Base-by-base conservation (phyloP, 2,113 vertebrate genomes). In the Melanotaenia duboulayi region DNA sequence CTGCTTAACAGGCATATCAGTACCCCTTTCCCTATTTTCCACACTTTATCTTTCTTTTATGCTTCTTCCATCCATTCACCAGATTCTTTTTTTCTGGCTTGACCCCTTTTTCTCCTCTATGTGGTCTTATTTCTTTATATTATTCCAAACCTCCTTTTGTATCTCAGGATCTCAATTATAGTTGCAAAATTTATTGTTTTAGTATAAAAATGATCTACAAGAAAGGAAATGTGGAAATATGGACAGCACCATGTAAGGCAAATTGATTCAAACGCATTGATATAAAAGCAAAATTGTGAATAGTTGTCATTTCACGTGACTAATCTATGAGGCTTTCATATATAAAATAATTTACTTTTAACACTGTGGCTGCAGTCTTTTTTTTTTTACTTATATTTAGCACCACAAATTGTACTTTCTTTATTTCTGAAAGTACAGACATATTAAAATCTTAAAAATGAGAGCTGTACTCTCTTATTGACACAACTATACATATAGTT, bases 1-100 rank as follows among this genome's bases (percentile, higher is more conserved):
- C 90, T 90, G 88, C 85, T 92, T 91, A 85, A 76, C 66, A 86
- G 78, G 63, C 89, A 83, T 74, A 83, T 90, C 85, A 80, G 73
- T 71, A 70, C 62, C 78, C 68, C 59, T 62, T 70, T 87, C 51
- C 77, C 76, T 57, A 77, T 84, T 90, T 81, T 87, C 56, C 71
- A 74, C 80, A 82, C 79, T 87, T 83, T 68, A 60, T 83, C 71
- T 86, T 74, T 76, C 62, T 74, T 88, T 86, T 77, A 85, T 78
- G 78, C 58, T 28, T 56, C 40, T 65, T 75, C 58, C 51, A 71
- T 78, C 67, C 46, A 66, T 78, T 70, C 56, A 48, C 46, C 40
- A 62, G n/a, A 69, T 74, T 83, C 2, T 24, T 64, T 73, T 77
- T 59, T 63, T 71, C 35, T 51, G n/a, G 32, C 42, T 63, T 86